Percentiles rank a stretch among this genome's conserved stretches.
These are phyloP conservation scores for Onychostruthus taczanowskii DNA, from an alignment of 2,113 vertebrate genomes.

Conservation along the genomic window DNA sequence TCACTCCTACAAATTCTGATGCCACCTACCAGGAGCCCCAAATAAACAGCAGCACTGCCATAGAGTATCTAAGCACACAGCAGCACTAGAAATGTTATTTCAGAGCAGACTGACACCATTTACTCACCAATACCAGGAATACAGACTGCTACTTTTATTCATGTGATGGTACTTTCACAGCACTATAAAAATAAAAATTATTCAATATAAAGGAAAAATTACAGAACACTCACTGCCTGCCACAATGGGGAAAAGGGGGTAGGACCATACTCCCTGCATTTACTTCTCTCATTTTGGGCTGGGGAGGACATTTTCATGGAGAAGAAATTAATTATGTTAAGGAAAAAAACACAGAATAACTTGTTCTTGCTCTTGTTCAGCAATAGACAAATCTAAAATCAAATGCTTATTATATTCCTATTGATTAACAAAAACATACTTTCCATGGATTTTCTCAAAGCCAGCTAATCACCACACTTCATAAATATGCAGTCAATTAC, in stretches of 20 bases:
- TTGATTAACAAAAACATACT: background rate
- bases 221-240: background rate
- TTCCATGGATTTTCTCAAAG: background rate
- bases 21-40: background rate
- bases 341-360: background rate
- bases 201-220: background rate
- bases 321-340: background rate
- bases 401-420: background rate
- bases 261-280: background rate
- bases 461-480: background rate
- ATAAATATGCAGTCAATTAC: constrained; percentile 14
- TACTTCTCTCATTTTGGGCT: background rate
- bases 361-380: background rate
- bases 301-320: background rate
- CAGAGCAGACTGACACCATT: background rate
- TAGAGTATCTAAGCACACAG: background rate
- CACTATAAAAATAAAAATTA: background rate
- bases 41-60: background rate
- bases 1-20: background rate
- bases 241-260: background rate
- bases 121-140: background rate
- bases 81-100: background rate
- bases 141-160: background rate
- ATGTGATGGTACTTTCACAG: background rate
- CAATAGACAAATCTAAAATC: background rate